Percentiles rank a stretch among this genome's conserved stretches.
phyloP scores from a whole-genome alignment of 2,113 vertebrate species.

The Fregetta grallaria region DNA sequence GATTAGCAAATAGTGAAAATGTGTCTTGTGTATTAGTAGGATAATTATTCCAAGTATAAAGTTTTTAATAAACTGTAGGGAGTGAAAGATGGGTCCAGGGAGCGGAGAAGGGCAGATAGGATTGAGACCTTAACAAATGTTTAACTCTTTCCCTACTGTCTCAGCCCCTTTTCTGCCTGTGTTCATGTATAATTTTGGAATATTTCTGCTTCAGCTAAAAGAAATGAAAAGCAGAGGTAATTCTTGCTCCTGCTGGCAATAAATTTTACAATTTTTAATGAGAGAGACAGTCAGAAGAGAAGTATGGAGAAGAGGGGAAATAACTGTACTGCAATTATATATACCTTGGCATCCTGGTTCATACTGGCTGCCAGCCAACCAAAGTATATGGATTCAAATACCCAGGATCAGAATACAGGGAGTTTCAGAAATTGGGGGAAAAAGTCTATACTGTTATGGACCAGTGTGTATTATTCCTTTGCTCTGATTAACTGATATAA shows the following conservation, averaged over 20 bases:
- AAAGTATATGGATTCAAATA: not conserved
- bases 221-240: not conserved
- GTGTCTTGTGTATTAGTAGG: not conserved
- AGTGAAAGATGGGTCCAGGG: not conserved
- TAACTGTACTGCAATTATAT: not conserved
- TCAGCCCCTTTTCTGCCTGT: not conserved
- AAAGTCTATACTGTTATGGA: not conserved
- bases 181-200: not conserved
- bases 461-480: not conserved
- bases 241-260: not conserved
- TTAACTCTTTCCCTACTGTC: not conserved
- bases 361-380: not conserved
- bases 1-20: not conserved
- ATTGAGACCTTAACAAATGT: not conserved
- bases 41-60: not conserved
- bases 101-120: not conserved
- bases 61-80: not conserved
- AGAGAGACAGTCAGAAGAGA: not conserved
- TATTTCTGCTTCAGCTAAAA: not conserved
- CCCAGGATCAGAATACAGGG: not conserved
- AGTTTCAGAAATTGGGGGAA: not conserved
- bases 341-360: not conserved
- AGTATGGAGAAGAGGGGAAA: not conserved
- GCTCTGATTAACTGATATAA: not conserved
- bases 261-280: not conserved